phyloP scores from a whole-genome alignment of 2,113 vertebrate species.

The Terrapene triunguis region DNA sequence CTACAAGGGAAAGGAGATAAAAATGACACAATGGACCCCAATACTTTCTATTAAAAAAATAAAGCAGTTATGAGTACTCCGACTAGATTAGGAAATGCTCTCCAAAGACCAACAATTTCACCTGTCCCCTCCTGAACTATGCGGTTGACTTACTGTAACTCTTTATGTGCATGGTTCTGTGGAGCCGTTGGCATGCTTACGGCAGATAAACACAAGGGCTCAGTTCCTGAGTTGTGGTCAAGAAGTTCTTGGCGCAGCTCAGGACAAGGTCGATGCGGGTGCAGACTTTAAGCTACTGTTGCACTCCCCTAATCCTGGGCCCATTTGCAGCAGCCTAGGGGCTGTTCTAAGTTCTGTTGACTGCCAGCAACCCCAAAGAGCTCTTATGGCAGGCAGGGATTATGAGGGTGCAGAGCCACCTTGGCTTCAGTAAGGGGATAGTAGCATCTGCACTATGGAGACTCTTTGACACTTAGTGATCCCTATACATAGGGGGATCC shows the following conservation, averaged over 20 bases:
- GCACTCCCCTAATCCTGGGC: background rate
- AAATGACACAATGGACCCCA: background rate
- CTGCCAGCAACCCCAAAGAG: background rate
- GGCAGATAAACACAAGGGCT: background rate
- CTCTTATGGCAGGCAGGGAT: background rate
- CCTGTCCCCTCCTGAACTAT: background rate
- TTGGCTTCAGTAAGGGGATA: background rate
- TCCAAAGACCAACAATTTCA: background rate
- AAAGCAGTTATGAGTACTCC: background rate
- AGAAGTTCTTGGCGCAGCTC: background rate
- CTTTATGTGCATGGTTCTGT: accelerated
- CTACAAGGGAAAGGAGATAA: background rate
- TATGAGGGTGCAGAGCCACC: background rate
- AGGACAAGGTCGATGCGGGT: background rate
- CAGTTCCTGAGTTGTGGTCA: background rate
- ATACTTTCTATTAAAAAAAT: background rate
- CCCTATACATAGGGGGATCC: background rate
- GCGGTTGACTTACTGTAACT: background rate
- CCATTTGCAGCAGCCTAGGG: background rate
- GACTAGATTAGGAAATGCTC: background rate
- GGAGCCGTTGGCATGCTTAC: background rate
- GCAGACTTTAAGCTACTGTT: background rate
- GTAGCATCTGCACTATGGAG: background rate
- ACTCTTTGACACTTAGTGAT: background rate
- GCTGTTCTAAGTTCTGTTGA: background rate